Conservation (phyloP, 2,888 invertebrate genomes). For the Galerucella calmariensis region DNA sequence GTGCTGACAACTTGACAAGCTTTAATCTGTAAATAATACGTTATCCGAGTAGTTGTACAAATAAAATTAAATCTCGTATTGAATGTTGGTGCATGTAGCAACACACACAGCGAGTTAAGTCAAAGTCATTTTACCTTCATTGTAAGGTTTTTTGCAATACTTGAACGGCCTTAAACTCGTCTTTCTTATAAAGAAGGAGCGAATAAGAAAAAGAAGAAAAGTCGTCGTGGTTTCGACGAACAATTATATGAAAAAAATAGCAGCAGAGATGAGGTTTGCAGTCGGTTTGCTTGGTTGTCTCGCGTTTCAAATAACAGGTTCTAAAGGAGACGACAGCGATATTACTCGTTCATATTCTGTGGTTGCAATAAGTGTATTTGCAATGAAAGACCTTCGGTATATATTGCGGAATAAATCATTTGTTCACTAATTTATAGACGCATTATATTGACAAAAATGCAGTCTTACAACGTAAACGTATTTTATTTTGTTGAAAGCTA, state of each 20-base stretch:
- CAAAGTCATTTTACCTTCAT: conserved; percentile 41
- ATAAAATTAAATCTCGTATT: background rate
- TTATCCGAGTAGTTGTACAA: background rate
- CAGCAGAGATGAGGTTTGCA: conserved; percentile 40
- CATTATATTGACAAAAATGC: background rate
- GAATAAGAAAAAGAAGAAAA: conserved; percentile 35
- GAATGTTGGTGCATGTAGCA: conserved; percentile 21
- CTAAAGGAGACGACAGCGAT: conserved; percentile 41
- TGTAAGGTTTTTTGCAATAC: conserved; percentile 37
- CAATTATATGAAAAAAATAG: conserved; percentile 45
- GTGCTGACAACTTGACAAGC: background rate
- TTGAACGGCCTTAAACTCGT: conserved; percentile 44
- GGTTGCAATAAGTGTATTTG: conserved; percentile 30
- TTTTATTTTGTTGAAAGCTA: background rate
- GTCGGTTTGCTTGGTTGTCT: conserved; percentile 38
- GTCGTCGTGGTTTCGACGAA: conserved; percentile 43
- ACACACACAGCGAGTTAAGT: conserved; percentile 24
- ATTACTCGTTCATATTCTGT: conserved; percentile 40
- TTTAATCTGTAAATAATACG: conserved; percentile 3
- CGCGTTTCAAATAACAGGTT: conserved; percentile 46
- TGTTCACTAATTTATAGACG: background rate
- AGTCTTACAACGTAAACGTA: background rate
- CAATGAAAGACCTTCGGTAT: conserved; percentile 33
- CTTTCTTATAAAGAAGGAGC: conserved; percentile 36
- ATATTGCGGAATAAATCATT: conserved; percentile 18